Evolutionary conservation across 2,888 invertebrate genomes (phyloP), one percentile per base, ranked within the genome.

Genomic region (Subacronicta megacephala): DNA sequence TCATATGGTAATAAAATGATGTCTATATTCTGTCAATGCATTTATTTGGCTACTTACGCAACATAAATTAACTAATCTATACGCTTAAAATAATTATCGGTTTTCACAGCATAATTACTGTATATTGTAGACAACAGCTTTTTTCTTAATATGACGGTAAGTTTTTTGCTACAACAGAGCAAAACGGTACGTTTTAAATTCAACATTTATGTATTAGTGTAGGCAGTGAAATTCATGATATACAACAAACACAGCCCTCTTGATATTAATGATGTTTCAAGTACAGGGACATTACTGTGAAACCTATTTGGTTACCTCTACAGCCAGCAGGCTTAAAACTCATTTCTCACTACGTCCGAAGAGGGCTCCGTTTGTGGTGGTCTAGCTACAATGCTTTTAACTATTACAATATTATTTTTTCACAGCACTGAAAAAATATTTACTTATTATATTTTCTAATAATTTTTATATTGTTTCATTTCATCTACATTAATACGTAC

Each of bases 11-110:
- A 44, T 23, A 37, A 46, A 47, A 71, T 13, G 0, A 35, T 33
- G 17, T 20, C 0, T 16, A 7, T 38, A 4, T 33, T 56, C 15
- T 35, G 13, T 54, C 49, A 46, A 60, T 44, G 59, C 46, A 60
- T 75, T 73, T 70, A 66, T 62, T 64, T 16, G 33, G 23, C 56
- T 76, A 75, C 55, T 72, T 73, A 65, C 55, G 26, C 50, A 57
- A 73, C 50, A 72, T 62, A 61, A 61, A 62, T 72, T 51, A 55
- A 56, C 38, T 51, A 44, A 56, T 56, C 35, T 37, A 31, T 55
- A 59, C 35, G 37, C 56, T 60, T 67, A 72, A 57, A 47, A 57
- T 50, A 55, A 58, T 50, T 35, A 55, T 60, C 10, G 31, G 45
- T 17, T 53, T 56, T 61, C 69, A 61, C 71, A 68, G 56, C 46